Evolutionary conservation across 2,888 invertebrate genomes (phyloP).

Genomic region (Zonitis immaculata): DNA sequence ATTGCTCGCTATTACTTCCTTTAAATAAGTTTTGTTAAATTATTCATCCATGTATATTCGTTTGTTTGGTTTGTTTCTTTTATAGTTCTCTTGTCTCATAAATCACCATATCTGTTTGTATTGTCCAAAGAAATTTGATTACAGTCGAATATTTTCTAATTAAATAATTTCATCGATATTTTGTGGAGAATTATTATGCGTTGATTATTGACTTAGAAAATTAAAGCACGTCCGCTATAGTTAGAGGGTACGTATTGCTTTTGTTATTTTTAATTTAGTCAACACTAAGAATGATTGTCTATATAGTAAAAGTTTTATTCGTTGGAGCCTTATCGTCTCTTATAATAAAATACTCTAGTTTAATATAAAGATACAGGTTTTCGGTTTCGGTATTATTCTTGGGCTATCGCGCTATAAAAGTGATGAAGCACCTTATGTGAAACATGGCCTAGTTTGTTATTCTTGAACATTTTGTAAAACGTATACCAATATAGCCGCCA

Average conservation of each 20-base stretch:
- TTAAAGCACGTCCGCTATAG: background rate
- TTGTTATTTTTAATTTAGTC: background rate
- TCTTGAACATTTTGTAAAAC: conserved; percentile 28
- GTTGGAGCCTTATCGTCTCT: conserved; percentile 8
- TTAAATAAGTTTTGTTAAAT: too few relatives aligned
- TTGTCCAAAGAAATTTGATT: too few relatives aligned
- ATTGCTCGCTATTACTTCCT: too few relatives aligned
- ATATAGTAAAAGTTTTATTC: conserved; percentile 1
- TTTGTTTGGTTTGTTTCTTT: too few relatives aligned
- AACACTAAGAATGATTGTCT: background rate
- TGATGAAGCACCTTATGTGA: conserved; percentile 45
- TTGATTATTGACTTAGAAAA: background rate
- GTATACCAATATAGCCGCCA: conserved; percentile 37
- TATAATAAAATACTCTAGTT: conserved; percentile 12
- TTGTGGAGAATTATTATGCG: conserved; percentile 1
- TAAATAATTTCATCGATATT: too few relatives aligned
- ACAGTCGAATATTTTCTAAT: too few relatives aligned
- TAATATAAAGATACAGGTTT: conserved; percentile 18
- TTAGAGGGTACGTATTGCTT: background rate
- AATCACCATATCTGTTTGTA: too few relatives aligned
- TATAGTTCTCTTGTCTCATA: too few relatives aligned
- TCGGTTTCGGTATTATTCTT: conserved; percentile 27
- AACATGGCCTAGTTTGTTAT: conserved; percentile 45
- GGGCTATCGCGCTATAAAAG: conserved; percentile 46
- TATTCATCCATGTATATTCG: too few relatives aligned